Evolutionary conservation across 53 echinoderm and acorn worm genomes (phyloP), one percentile per base, ranked within the genome.

Genomic region (Paelopatides confundens): DNA sequence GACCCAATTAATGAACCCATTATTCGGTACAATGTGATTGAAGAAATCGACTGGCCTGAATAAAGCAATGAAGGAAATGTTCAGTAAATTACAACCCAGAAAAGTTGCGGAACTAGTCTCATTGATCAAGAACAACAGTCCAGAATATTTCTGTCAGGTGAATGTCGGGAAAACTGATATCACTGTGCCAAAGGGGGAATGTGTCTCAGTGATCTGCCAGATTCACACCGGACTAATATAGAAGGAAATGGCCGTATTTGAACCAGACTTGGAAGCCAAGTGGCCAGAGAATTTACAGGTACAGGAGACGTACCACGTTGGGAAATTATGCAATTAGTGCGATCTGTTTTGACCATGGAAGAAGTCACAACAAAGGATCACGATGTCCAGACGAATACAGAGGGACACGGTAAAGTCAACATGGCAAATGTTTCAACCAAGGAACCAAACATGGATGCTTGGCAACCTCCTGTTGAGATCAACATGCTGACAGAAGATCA

Each of bases 391-490:
- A n/a, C n/a, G n/a, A n/a, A n/a, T n/a, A n/a, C n/a, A n/a, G n/a
- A n/a, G n/a, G 17, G 52, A 51, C 17, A 51, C 52, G 52, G 17
- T 51, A 51, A 51, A 51, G 52, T 17, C 11, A 51, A n/a, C n/a
- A n/a, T n/a, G n/a, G n/a, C n/a, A n/a, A n/a, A n/a, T n/a, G n/a
- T n/a, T n/a, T n/a, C n/a, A n/a, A n/a, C n/a, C n/a, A n/a, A n/a
- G n/a, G n/a, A n/a, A n/a, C n/a, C n/a, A n/a, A n/a, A n/a, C n/a
- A 27, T 14, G n/a, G 66, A 66, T 10, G 9, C 11, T 12, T 66
- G 66, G 87, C 62, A 77, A 27, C 87, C 87, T 30, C 87, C 87
- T 4, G 87, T 87, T 29, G 87, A 87, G 34, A 4, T 88, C 2
- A 81, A 46, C 51, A 87, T 58, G 18, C 76, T 90, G 3, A 33